Evolutionary conservation across 2,888 invertebrate genomes (phyloP), one percentile per base, ranked within the genome.

Genomic region (Plagodis dolabraria): DNA sequence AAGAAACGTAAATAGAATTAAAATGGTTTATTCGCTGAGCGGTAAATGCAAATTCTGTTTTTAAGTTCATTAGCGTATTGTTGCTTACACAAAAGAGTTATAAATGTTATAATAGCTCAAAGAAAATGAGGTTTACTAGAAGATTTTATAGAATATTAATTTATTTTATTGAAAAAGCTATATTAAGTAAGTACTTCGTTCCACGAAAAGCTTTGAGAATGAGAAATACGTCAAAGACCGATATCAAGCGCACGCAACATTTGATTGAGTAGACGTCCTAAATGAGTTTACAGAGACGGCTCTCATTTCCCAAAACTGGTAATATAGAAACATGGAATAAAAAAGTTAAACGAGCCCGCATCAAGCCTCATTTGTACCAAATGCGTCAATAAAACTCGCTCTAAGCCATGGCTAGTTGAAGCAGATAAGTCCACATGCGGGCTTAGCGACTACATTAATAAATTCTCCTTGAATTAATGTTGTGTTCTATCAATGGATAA

Each of bases 311-410:
- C 36, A 47, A 46, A 50, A 22, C 57, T 35, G 11, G 35, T 44
- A 47, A 66, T 38, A 47, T 55, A 63, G 59, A 65, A 74, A 63
- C 64, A 67, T 63, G 69, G 67, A 71, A 65, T 53, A 60, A 47
- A 66, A 66, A 65, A 52, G 52, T 63, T 63, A 77, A 77, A 78
- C 57, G 61, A 43, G 58, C 84, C 84, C 84, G 84, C 83, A 84
- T 82, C 65, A 57, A 56, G 62, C 70, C 66, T 76, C 72, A 79
- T 78, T 78, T 72, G 71, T 69, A 76, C 73, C 64, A 68, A 75
- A 79, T 76, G 73, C 76, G 71, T 80, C 79, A 84, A 83, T 82
- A 77, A 76, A 82, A 77, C 66, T 67, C 61, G 68, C 66, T 75
- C 69, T 68, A 70, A 72, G 70, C 67, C 69, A 71, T 67, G 69